phyloP scores from a whole-genome alignment of 2,888 invertebrate species.

The Thelaira solivaga region DNA sequence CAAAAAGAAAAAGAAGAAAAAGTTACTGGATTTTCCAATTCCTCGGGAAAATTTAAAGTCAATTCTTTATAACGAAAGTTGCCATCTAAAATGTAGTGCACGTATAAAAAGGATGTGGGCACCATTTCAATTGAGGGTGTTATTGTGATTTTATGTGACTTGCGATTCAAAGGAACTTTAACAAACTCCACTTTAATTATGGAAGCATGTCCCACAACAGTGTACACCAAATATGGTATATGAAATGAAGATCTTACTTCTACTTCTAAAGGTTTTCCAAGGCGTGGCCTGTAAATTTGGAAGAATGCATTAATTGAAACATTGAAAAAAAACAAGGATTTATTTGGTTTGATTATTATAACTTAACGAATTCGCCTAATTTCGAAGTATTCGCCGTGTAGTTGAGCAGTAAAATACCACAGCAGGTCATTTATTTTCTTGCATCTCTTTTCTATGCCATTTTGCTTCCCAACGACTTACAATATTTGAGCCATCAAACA shows the following conservation, averaged over 20 bases:
- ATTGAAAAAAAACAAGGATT: too few species aligned
- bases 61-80: background rate
- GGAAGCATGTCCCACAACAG: background rate
- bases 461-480: too few species aligned
- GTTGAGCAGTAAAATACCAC: too few species aligned
- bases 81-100: background rate
- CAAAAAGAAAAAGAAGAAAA: too few species aligned
- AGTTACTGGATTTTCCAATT: slow-evolving; percentile 27
- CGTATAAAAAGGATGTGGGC: background rate
- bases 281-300: too few species aligned
- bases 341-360: too few species aligned
- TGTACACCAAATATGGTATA: background rate
- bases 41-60: background rate
- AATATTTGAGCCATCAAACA: too few species aligned
- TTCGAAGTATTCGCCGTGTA: too few species aligned
- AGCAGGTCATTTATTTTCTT: too few species aligned
- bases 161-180: background rate
- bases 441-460: too few species aligned
- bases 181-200: background rate
- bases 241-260: background rate
- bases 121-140: slow-evolving; percentile 10
- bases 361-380: too few species aligned
- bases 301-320: too few species aligned
- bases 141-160: background rate
- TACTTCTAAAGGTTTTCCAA: background rate